Evolutionary conservation across 1,140 invertebrate species (phyloP).

Genomic region (Mactra quadrangularis): DNA sequence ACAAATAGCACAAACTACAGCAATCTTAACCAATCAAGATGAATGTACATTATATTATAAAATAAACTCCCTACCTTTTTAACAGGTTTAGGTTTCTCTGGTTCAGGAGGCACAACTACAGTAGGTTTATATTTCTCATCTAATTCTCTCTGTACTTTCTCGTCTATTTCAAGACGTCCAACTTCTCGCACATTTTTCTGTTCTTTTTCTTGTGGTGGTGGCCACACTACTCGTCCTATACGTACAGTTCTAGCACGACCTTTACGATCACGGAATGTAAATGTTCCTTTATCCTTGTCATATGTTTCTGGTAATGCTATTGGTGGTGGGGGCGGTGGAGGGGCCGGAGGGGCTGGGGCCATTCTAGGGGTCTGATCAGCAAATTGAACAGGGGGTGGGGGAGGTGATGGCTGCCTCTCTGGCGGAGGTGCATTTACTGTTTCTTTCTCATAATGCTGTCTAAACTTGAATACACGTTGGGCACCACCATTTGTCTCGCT

Average conservation of each 20-base stretch:
- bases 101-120: slow-evolving; percentile 47
- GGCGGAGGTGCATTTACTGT: slow-evolving; percentile 43
- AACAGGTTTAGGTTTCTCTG: slow-evolving; percentile 62
- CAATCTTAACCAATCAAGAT: no score
- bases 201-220: slow-evolving; percentile 87
- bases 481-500: slow-evolving; percentile 23
- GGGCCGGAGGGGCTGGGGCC: slow-evolving; percentile 74
- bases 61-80: slow-evolving; percentile 63
- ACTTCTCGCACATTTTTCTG: slow-evolving; percentile 70
- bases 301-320: slow-evolving; percentile 92
- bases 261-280: slow-evolving; percentile 83
- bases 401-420: slow-evolving; percentile 36
- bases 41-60: no score
- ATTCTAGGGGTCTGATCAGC: slow-evolving; percentile 58
- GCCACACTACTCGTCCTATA: slow-evolving; percentile 98
- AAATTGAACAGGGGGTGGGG: slow-evolving; percentile 64
- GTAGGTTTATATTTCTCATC: slow-evolving; percentile 67
- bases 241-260: slow-evolving; percentile 96
- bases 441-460: slow-evolving; percentile 42
- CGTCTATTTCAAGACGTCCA: slow-evolving; percentile 80
- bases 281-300: slow-evolving; percentile 77
- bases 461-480: slow-evolving; percentile 46
- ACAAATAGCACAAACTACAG: no score
- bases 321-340: slow-evolving; percentile 87
- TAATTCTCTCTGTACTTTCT: slow-evolving; percentile 74